A percentile compares a stretch with the other conserved stretches of the same genome.
Conservation (phyloP, 2,888 invertebrate genomes). For the Strigamia crassipes region DNA sequence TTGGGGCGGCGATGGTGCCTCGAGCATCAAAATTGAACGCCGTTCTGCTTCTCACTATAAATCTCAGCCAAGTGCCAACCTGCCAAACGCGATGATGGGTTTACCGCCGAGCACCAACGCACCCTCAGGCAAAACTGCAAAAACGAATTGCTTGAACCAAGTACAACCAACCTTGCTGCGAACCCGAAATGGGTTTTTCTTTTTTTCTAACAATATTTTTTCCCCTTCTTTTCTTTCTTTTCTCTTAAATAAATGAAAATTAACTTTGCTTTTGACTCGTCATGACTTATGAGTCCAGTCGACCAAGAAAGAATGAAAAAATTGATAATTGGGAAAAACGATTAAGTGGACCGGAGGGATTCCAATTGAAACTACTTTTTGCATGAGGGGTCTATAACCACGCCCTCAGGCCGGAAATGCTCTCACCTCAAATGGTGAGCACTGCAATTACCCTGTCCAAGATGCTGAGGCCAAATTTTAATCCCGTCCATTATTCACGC, state of each 20-base stretch:
- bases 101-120: conserved; percentile 23
- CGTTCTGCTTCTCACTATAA: conserved; percentile 30
- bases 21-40: not conserved
- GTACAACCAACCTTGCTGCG: not conserved
- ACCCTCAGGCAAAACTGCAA: not conserved
- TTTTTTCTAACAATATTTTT: too few species aligned
- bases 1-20: not conserved
- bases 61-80: conserved; percentile 27
- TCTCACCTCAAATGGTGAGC: conserved; percentile 25
- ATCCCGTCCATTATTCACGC: conserved; percentile 30
- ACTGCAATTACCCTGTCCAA: conserved; percentile 27
- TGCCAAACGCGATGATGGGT: conserved; percentile 27
- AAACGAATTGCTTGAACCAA: conserved; percentile 14
- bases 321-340: not conserved
- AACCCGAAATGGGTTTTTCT: not conserved
- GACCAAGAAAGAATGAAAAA: not conserved
- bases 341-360: not conserved
- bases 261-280: not conserved
- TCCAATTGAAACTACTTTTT: conserved; percentile 12
- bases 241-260: not conserved
- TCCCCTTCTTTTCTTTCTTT: too few species aligned
- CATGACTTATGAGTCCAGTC: not conserved
- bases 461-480: conserved; percentile 30
- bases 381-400: not conserved
- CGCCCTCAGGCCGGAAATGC: conserved; percentile 30